phyloP scores from a whole-genome alignment of 2,888 invertebrate genomes.

The Callyntrura guangdongensis region DNA sequence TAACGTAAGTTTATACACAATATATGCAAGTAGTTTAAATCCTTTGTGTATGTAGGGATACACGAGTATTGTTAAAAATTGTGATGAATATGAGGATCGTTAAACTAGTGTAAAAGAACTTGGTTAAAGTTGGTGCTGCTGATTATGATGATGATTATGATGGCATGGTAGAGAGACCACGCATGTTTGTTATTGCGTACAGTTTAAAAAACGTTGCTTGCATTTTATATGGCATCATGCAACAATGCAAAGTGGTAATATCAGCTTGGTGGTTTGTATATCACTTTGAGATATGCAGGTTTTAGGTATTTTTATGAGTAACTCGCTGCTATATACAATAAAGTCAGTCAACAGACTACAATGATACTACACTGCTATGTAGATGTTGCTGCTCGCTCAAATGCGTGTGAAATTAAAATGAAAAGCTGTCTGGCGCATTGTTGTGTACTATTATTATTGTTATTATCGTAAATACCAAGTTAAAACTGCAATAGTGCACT shows the following conservation, averaged over 20 bases:
- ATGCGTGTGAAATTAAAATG: conserved; percentile 66
- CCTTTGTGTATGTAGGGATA: conserved; percentile 16
- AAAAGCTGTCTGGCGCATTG: conserved; percentile 47
- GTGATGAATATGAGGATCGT: neutral
- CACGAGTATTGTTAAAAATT: neutral
- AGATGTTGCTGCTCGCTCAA: conserved; percentile 43
- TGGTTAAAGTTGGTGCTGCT: neutral
- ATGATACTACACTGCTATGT: neutral
- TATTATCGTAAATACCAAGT: conserved; percentile 25
- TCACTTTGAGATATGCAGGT: neutral
- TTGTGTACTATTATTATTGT: neutral
- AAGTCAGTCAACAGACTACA: neutral
- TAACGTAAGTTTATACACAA: neutral
- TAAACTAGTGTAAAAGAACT: neutral
- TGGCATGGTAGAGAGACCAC: conserved; percentile 73
- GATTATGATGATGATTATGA: neutral
- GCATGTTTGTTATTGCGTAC: conserved; percentile 55
- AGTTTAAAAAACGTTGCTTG: neutral
- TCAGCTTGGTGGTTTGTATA: conserved; percentile 21
- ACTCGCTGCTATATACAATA: neutral
- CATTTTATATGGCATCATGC: conserved; percentile 25
- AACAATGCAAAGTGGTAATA: neutral
- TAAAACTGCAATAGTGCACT: conserved; percentile 54
- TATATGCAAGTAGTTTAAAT: neutral
- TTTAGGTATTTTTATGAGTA: no score